Evolutionary conservation across 92 coral and sea anemone genomes (phyloP).

Genomic region (Paramuricea clavata): DNA sequence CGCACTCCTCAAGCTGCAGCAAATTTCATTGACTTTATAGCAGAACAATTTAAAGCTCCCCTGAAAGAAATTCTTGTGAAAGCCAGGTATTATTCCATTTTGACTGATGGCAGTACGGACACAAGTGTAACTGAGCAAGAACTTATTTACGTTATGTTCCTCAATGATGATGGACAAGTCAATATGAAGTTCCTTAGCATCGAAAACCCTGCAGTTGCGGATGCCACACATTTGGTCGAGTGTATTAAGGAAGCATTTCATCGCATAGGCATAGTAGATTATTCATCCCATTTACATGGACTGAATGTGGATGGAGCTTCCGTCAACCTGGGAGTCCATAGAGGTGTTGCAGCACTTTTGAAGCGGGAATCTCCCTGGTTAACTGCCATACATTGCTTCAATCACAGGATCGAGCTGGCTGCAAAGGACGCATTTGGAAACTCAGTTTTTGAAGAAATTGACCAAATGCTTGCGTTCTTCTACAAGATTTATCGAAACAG

Average conservation of each 20-base stretch:
- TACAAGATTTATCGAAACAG: too few relatives aligned
- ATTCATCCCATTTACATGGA: not conserved
- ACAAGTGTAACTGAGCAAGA: too few relatives aligned
- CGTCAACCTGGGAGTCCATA: slow-evolving; percentile 14
- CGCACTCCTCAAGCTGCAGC: not conserved
- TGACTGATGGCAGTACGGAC: too few relatives aligned
- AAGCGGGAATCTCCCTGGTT: too few relatives aligned
- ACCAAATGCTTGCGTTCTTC: slow-evolving; percentile 1
- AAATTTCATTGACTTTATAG: not conserved
- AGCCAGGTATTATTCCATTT: too few relatives aligned
- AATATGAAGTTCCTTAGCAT: not conserved
- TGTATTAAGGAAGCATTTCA: not conserved
- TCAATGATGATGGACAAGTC: too few relatives aligned
- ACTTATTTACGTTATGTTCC: too few relatives aligned
- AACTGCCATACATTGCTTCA: too few relatives aligned
- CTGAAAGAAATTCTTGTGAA: too few relatives aligned
- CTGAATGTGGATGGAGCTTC: slow-evolving; percentile 11
- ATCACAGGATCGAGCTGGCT: not conserved
- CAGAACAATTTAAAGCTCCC: too few relatives aligned
- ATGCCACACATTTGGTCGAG: not conserved
- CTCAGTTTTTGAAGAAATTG: not conserved
- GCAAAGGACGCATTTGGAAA: not conserved
- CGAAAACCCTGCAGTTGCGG: too few relatives aligned
- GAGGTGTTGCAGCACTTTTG: not conserved
- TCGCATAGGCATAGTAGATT: not conserved